Evolutionary conservation across 2,797 vertebrate species (phyloP), one percentile per base, ranked within the genome.

Genomic region (Premnoplex brunnescens): DNA sequence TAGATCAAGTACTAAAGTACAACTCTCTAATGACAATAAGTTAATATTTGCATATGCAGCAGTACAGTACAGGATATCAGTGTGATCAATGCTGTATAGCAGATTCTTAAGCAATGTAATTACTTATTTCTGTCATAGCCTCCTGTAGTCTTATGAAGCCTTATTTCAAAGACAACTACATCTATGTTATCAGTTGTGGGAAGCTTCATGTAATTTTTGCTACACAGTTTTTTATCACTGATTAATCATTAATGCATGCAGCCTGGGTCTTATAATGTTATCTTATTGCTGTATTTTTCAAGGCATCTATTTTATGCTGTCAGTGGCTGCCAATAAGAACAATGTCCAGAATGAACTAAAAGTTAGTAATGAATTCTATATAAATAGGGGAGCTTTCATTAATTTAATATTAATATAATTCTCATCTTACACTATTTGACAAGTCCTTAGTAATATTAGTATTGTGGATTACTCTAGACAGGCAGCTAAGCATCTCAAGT

Each of bases 121-220:
- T 69, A 52, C n/a, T n/a, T 59, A 15, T 43, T 66, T 81, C 60
- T 63, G 6, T 48, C 37, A 60, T 32, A 63, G 37, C 10, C 14
- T 75, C 49, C 43, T 10, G 8, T 36, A 90, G 21, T 39, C 32
- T 87, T 64, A 39, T 34, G 69, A 67, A 81, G 27, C 14, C 34
- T 62, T 43, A 76, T 68, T 90, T 94, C 83, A 87, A 84, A 90
- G 78, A 67, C 54, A 84, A 2, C 26, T 68, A 27, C 2, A 11
- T 19, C 32, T 85, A 5, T 68, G 39, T 13, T 58, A 58, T 68
- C 54, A 39, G 39, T 30, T 90, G 22, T n/a, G 26, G 32, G 46
- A 89, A 86, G 12, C 12, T 80, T 52, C 44, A 63, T 12, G 26
- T 36, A 63, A 73, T 49, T 76, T 20, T 51, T 87, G 14, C 19